Evolutionary conservation across 2,797 vertebrate species (phyloP).

Genomic region (Phyllotis vaccarum): DNA sequence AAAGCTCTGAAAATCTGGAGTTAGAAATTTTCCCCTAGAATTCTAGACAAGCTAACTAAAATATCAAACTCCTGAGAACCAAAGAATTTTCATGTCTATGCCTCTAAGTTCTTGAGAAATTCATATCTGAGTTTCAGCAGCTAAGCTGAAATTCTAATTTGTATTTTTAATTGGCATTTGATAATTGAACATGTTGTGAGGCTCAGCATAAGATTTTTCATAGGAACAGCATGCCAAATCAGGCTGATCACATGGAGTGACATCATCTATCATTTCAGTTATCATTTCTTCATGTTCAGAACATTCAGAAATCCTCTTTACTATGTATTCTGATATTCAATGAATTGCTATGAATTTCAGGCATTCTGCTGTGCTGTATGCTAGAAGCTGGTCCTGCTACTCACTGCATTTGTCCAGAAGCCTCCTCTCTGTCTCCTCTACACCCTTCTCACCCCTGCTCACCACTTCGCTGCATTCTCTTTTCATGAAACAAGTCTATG

Average conservation of each 20-base stretch:
- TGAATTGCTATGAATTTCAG: background rate
- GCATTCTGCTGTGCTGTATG: background rate
- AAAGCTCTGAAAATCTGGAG: slow-evolving; percentile 23
- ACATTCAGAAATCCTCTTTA: background rate
- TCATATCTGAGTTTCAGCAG: slow-evolving; percentile 4
- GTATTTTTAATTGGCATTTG: background rate
- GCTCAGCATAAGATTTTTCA: background rate
- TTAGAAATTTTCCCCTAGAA: slow-evolving; percentile 39
- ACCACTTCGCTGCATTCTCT: background rate
- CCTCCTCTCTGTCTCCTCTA: no score
- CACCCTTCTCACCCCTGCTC: background rate
- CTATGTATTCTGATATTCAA: background rate
- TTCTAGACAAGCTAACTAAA: slow-evolving; percentile 38
- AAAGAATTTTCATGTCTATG: slow-evolving; percentile 22
- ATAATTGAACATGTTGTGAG: background rate
- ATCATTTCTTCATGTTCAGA: background rate
- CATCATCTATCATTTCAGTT: background rate
- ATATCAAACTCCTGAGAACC: background rate
- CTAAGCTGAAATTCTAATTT: slow-evolving; percentile 27
- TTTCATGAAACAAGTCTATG: background rate
- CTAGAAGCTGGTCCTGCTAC: background rate
- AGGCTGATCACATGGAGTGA: background rate
- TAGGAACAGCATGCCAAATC: background rate
- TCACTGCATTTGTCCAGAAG: background rate
- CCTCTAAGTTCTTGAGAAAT: background rate